Evolutionary conservation across 2,113 vertebrate species (phyloP).

Genomic region (Pimephales promelas): DNA sequence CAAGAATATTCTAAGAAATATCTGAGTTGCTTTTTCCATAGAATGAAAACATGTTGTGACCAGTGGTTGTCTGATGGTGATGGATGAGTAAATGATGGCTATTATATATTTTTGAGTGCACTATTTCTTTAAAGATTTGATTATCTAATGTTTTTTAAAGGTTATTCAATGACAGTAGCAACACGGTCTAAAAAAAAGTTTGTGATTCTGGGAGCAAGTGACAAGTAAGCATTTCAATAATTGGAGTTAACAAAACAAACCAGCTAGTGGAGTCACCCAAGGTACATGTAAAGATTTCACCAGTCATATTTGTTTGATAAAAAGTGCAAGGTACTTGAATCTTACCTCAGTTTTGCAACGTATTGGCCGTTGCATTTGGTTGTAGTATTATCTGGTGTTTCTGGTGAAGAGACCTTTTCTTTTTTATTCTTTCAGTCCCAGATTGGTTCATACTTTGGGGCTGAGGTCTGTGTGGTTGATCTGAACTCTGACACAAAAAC

Average conservation of each 20-base stretch:
- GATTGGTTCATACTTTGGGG: conserved; percentile 84
- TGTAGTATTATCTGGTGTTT: background rate
- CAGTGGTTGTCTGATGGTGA: background rate
- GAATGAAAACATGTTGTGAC: background rate
- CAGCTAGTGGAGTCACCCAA: conserved; percentile 18
- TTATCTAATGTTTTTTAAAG: conserved; percentile 52
- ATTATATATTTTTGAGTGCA: background rate
- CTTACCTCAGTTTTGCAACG: no score
- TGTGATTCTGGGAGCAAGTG: conserved; percentile 71
- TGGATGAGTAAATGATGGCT: background rate
- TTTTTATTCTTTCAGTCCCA: conserved; percentile 57
- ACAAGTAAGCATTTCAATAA: conserved; percentile 46
- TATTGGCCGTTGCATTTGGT: no score
- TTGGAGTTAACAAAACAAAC: accelerated
- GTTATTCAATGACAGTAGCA: conserved; percentile 72
- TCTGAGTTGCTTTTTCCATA: background rate
- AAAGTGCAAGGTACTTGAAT: no score
- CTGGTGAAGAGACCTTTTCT: background rate
- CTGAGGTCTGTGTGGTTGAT: conserved; percentile 78
- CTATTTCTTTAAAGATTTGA: background rate
- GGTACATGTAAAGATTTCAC: conserved; percentile 7
- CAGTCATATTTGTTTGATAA: background rate
- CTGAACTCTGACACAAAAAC: conserved; percentile 62
- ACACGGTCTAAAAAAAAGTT: accelerated
- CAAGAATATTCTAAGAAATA: background rate